phyloP scores from a whole-genome alignment of 2,888 invertebrate genomes.

The Bedellia somnulentella region DNA sequence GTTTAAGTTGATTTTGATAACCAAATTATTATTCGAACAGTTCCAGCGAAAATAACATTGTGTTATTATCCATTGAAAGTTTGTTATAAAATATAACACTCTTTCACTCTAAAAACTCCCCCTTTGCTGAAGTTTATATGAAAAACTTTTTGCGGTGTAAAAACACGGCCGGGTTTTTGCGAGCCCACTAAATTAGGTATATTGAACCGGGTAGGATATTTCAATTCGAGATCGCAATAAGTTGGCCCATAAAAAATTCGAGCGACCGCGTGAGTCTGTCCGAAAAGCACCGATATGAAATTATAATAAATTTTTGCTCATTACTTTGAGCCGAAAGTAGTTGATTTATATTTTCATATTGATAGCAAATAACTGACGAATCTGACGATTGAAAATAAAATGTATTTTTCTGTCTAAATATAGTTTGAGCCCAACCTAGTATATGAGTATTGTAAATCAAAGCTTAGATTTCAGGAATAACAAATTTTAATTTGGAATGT shows the following conservation, averaged over 20 bases:
- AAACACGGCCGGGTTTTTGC: conserved; percentile 14
- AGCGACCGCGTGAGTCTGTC: conserved; percentile 14
- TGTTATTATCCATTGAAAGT: conserved; percentile 7
- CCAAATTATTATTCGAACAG: too few species aligned
- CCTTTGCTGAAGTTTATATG: conserved; percentile 14
- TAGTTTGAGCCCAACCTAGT: too few species aligned
- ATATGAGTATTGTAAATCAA: too few species aligned
- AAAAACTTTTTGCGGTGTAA: conserved; percentile 20
- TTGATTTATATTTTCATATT: too few species aligned
- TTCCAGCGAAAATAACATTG: conserved; percentile 7
- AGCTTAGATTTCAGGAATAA: too few species aligned
- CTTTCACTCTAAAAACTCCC: conserved; percentile 14
- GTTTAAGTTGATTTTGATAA: too few species aligned
- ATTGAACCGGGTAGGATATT: conserved; percentile 29
- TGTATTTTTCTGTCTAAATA: too few species aligned
- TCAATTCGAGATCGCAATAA: conserved; percentile 21
- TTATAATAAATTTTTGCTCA: conserved; percentile 16
- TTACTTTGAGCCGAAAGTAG: conserved; percentile 16
- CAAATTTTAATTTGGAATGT: too few species aligned
- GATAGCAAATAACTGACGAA: too few species aligned
- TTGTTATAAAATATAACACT: conserved; percentile 1
- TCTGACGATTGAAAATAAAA: too few species aligned
- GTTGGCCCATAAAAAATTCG: conserved; percentile 16
- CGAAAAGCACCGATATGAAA: conserved; percentile 12
- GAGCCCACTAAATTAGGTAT: conserved; percentile 31